Conservation (phyloP, 2,113 vertebrate genomes). For the Dipodomys spectabilis region DNA sequence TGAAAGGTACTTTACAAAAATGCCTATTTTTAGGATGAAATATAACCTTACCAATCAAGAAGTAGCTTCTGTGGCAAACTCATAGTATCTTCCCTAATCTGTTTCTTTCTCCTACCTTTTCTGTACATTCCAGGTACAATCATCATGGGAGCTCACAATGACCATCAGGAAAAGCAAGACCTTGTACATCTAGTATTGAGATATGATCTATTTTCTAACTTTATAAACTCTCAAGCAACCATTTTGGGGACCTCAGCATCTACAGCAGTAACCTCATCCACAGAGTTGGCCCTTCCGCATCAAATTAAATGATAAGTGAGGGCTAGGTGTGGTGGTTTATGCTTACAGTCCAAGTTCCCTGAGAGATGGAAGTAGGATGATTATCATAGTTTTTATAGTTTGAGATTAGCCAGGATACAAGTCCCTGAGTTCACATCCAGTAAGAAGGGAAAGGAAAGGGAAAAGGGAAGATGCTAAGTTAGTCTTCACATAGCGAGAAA, state of each 20-base stretch:
- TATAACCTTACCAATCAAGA: neutral
- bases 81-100: neutral
- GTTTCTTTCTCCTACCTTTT: neutral
- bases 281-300: neutral
- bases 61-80: neutral
- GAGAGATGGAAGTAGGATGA: no score
- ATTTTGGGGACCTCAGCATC: neutral
- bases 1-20: conserved; percentile 16
- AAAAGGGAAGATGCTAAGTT: conserved; percentile 23
- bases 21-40: neutral
- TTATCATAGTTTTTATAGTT: no score
- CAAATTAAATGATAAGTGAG: neutral
- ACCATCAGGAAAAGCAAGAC: neutral
- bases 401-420: no score
- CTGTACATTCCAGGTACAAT: neutral
- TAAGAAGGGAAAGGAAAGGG: no score
- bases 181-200: neutral
- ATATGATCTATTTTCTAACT: conserved; percentile 1
- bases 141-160: neutral
- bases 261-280: neutral
- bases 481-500: conserved; percentile 8
- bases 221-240: conserved; percentile 6
- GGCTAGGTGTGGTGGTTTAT: no score
- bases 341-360: no score
- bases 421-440: no score